Evolutionary conservation across 1,140 invertebrate species (phyloP).

Genomic region (silkworm (Bombyx mori)): ASM3026992v2 NC_085120.1:7774501-7775000

Average conservation of each 20-base stretch:
- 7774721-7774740: conserved; percentile 54
- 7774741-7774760: conserved; percentile 71
- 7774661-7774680: conserved; percentile 48
- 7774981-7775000: no score
- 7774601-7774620: conserved; percentile 64
- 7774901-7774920: conserved; percentile 7
- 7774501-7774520: conserved; percentile 47
- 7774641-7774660: conserved; percentile 46
- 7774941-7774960: no score
- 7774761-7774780: conserved; percentile 66
- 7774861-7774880: conserved; percentile 46
- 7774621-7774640: conserved; percentile 31
- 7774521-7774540: conserved; percentile 59
- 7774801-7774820: conserved; percentile 67
- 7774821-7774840: conserved; percentile 54
- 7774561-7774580: conserved; percentile 57
- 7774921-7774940: no score
- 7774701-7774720: conserved; percentile 43
- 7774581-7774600: conserved; percentile 56
- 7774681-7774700: conserved; percentile 40
- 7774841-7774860: conserved; percentile 58
- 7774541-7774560: conserved; percentile 71
- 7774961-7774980: no score
- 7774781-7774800: conserved; percentile 68
- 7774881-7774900: conserved; percentile 27